These are phyloP conservation scores for Herpailurus yagouaroundi DNA, from an alignment of 2,113 vertebrate species.

Conservation along the genomic window DNA sequence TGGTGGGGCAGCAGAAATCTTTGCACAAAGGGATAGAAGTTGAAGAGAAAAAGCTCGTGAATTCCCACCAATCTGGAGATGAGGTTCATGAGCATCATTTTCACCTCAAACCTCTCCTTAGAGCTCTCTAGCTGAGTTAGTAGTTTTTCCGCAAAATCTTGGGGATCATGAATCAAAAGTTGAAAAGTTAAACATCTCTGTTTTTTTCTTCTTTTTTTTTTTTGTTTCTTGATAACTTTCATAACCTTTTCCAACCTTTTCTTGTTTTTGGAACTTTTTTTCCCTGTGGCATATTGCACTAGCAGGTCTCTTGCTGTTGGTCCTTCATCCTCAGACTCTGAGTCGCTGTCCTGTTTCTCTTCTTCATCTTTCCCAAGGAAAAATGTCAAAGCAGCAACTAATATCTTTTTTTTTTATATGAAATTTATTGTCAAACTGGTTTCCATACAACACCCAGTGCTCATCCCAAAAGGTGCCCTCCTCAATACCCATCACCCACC, in stretches of 20 bases:
- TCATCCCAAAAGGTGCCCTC: too few relatives aligned
- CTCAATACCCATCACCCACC: too few relatives aligned
- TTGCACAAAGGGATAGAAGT: slow-evolving; percentile 97
- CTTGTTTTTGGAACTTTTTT: slow-evolving; percentile 95
- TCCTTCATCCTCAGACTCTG: slow-evolving; percentile 94
- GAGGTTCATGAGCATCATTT: slow-evolving; percentile 98
- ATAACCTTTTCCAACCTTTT: slow-evolving; percentile 97
- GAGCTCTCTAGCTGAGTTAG: slow-evolving; percentile 95
- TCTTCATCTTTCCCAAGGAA: slow-evolving; percentile 96
- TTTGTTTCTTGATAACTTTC: slow-evolving; percentile 99
- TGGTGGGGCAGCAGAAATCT: slow-evolving; percentile 98
- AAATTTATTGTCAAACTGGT: too few relatives aligned
- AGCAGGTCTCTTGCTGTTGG: slow-evolving; percentile 92
- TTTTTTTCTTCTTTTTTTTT: slow-evolving; percentile 97
- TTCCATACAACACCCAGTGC: too few relatives aligned
- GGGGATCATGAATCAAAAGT: slow-evolving; percentile 97
- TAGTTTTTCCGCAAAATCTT: slow-evolving; percentile 98
- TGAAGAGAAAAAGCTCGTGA: slow-evolving; percentile 98
- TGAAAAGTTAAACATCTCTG: slow-evolving; percentile 97
- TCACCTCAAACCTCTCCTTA: slow-evolving; percentile 98
- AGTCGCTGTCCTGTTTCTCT: slow-evolving; percentile 93
- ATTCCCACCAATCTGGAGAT: slow-evolving; percentile 97
- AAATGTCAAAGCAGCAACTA: slow-evolving; percentile 93
- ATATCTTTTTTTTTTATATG: too few relatives aligned
- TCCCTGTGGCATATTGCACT: slow-evolving; percentile 91